These are phyloP conservation scores for Tachyglossus aculeatus DNA, from an alignment of 2,797 vertebrate species.

Conservation along the genomic window DNA sequence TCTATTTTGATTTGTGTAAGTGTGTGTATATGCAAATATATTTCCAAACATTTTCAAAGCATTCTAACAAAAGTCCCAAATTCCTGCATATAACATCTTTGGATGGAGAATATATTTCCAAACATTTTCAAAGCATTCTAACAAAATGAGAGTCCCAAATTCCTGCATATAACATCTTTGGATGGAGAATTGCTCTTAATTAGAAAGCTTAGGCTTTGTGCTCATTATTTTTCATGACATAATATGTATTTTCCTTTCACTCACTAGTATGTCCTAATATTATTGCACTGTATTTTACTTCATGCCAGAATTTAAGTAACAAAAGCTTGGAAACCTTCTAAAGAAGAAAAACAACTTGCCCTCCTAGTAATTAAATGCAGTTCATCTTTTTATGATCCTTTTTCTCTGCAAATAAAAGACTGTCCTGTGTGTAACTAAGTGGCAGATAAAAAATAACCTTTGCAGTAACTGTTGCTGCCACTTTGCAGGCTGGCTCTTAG, in stretches of 20 bases:
- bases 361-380: slow-evolving; percentile 17
- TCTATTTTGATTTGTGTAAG: too few species aligned
- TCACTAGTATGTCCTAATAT: slow-evolving; percentile 56
- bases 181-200: slow-evolving; percentile 48
- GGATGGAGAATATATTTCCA: slow-evolving; percentile 45
- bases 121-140: slow-evolving; percentile 26
- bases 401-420: slow-evolving; percentile 51
- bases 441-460: not conserved
- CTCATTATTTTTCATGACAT: slow-evolving; percentile 67
- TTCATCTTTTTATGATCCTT: slow-evolving; percentile 56
- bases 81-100: slow-evolving; percentile 39
- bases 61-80: slow-evolving; percentile 29
- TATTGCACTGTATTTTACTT: slow-evolving; percentile 43
- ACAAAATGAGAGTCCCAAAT: slow-evolving; percentile 46
- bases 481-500: not conserved
- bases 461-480: not conserved
- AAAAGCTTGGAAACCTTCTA: slow-evolving; percentile 40
- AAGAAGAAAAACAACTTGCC: slow-evolving; percentile 56
- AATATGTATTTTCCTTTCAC: slow-evolving; percentile 64
- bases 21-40: too few species aligned
- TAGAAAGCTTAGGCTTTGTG: slow-evolving; percentile 60
- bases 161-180: slow-evolving; percentile 38
- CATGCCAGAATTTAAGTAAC: slow-evolving; percentile 47
- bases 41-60: slow-evolving; percentile 28
- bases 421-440: not conserved